These are phyloP conservation scores for Parasteatoda lunata DNA, from an alignment of 2,888 invertebrate species.

Conservation along the genomic window DNA sequence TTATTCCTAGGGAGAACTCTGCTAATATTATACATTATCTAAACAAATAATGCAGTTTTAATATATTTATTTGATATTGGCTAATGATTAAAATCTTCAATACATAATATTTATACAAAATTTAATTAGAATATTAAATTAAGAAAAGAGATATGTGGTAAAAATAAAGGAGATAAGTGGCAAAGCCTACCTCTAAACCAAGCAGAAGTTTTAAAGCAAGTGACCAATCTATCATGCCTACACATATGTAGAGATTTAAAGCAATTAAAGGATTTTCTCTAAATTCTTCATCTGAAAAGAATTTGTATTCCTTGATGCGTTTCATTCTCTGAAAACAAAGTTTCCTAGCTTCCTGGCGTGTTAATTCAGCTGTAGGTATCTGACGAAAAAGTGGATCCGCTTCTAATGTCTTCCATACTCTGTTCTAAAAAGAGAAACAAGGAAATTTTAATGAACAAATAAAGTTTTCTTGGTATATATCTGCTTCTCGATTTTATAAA, in stretches of 20 bases:
- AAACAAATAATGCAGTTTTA: too few species aligned
- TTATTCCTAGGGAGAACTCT: too few species aligned
- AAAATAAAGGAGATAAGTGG: background rate
- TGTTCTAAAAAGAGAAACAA: constrained; percentile 76
- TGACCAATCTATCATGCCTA: constrained; percentile 75
- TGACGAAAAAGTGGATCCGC: constrained; percentile 85
- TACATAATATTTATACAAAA: too few species aligned
- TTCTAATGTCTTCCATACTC: constrained; percentile 85
- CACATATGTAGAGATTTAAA: constrained; percentile 72
- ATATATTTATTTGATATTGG: too few species aligned
- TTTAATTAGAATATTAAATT: constrained; percentile 72
- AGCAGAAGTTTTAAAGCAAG: constrained; percentile 73
- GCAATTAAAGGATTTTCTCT: constrained; percentile 73
- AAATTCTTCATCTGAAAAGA: constrained; percentile 78
- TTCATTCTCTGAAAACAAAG: constrained; percentile 75
- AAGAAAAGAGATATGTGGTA: background rate
- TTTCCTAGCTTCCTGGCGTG: constrained; percentile 81
- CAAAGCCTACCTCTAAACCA: constrained; percentile 51
- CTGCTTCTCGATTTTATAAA: too few species aligned
- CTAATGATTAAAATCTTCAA: too few species aligned
- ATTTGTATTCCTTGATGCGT: constrained; percentile 80
- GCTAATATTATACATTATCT: too few species aligned
- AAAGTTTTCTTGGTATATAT: too few species aligned
- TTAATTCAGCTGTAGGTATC: constrained; percentile 78
- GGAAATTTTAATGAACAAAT: background rate